Conservation (phyloP, 2,113 vertebrate species). For the Pogona vitticeps region DNA sequence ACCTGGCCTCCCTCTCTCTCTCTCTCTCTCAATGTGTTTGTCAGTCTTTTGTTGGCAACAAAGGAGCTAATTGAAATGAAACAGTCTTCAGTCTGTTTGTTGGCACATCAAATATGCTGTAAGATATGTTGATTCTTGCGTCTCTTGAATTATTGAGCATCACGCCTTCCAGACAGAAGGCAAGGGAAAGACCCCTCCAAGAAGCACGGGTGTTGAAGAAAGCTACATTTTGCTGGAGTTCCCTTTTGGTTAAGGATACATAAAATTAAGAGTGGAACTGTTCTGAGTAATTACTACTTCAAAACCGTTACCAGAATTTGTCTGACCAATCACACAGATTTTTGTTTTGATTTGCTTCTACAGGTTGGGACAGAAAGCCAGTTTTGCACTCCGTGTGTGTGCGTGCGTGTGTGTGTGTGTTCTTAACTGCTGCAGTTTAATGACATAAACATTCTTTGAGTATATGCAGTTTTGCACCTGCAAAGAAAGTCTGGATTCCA, state of each 20-base stretch:
- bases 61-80: slow-evolving; percentile 91
- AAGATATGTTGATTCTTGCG: slow-evolving; percentile 87
- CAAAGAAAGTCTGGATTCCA: neutral
- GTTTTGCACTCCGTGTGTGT: neutral
- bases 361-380: accelerated
- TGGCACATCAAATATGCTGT: slow-evolving; percentile 90
- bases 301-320: neutral
- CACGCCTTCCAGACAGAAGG: slow-evolving; percentile 69
- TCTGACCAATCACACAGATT: neutral
- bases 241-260: neutral
- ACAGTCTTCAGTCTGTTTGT: slow-evolving; percentile 83
- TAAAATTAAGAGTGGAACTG: neutral
- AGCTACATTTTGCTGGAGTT: neutral
- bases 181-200: slow-evolving; percentile 19
- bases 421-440: neutral
- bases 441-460: neutral
- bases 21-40: slow-evolving; percentile 81
- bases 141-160: slow-evolving; percentile 88
- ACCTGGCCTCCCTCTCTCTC: slow-evolving; percentile 72
- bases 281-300: neutral
- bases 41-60: slow-evolving; percentile 86
- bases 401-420: neutral
- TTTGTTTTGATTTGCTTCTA: neutral
- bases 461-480: neutral
- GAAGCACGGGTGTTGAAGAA: neutral